Percentiles rank a stretch among this genome's conserved stretches.
Evolutionary conservation across 2,113 vertebrate species (phyloP).

Genomic region (Nesoenas mayeri): DNA sequence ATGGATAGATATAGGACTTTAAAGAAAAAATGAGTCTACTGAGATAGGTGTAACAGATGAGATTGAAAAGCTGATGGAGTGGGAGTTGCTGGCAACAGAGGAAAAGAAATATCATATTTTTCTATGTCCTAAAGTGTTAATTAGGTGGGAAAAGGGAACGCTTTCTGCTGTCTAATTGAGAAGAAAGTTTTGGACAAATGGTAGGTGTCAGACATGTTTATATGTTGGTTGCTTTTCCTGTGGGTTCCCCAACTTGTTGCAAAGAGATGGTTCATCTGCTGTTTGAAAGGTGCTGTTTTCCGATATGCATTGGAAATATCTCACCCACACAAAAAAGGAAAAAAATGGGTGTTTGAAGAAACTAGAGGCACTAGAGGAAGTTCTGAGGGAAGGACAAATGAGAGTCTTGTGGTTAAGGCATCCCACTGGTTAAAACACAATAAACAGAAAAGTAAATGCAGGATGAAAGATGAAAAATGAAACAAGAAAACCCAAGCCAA

Average conservation of each 20-base stretch:
- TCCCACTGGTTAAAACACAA: not conserved
- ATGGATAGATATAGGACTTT: not conserved
- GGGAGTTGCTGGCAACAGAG: not conserved
- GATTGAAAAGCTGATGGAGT: not conserved
- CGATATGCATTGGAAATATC: not conserved
- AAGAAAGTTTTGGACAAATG: not conserved
- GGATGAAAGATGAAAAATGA: not conserved
- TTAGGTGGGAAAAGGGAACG: not conserved
- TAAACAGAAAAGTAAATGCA: not conserved
- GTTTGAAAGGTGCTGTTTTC: not conserved
- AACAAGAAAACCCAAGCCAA: too few relatives aligned
- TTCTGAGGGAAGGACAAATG: not conserved
- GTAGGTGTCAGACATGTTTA: not conserved
- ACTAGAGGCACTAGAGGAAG: not conserved
- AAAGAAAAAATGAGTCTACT: not conserved
- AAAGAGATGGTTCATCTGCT: rapidly evolving
- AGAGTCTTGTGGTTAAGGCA: not conserved
- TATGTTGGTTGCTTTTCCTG: not conserved
- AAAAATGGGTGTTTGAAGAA: not conserved
- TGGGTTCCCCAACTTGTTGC: not conserved
- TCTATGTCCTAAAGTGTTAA: not conserved
- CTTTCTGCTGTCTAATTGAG: not conserved
- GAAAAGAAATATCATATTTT: not conserved
- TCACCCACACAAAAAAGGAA: not conserved
- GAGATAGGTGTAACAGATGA: not conserved